These are phyloP conservation scores for Cyrtorhinus lividipennis DNA, from an alignment of 1,140 invertebrate genomes.

Conservation along the genomic window DNA sequence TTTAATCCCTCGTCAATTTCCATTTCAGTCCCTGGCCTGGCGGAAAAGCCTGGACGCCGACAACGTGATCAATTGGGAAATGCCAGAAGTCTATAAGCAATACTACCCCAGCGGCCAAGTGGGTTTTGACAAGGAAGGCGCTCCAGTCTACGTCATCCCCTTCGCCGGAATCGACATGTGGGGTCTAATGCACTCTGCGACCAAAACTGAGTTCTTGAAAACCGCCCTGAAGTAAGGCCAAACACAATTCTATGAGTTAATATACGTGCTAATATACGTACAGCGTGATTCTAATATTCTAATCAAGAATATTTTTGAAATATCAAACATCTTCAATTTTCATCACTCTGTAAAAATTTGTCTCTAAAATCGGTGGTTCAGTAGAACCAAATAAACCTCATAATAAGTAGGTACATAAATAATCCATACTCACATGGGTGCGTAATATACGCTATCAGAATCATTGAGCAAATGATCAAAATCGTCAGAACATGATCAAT, in stretches of 20 bases:
- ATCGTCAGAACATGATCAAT: too few relatives aligned
- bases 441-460: too few relatives aligned
- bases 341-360: too few relatives aligned
- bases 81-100: constrained; percentile 50
- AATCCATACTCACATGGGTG: too few relatives aligned
- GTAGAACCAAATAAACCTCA: too few relatives aligned
- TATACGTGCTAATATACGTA: neutral
- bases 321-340: too few relatives aligned
- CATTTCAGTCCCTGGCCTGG: constrained; percentile 55
- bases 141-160: constrained; percentile 59
- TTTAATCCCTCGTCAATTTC: neutral
- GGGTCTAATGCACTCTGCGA: constrained; percentile 61
- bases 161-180: constrained; percentile 59
- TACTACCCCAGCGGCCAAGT: constrained; percentile 60
- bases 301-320: too few relatives aligned
- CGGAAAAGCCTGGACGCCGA: constrained; percentile 63
- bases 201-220: constrained; percentile 55
- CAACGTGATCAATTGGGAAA: constrained; percentile 45
- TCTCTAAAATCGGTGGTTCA: too few relatives aligned
- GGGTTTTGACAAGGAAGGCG: constrained; percentile 73
- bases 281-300: too few relatives aligned
- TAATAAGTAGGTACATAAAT: too few relatives aligned
- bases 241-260: too few relatives aligned
- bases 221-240: constrained; percentile 37
- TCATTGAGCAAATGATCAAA: too few relatives aligned